phyloP scores from a whole-genome alignment of 2,113 vertebrate species.

The Sciurus niger region DNA sequence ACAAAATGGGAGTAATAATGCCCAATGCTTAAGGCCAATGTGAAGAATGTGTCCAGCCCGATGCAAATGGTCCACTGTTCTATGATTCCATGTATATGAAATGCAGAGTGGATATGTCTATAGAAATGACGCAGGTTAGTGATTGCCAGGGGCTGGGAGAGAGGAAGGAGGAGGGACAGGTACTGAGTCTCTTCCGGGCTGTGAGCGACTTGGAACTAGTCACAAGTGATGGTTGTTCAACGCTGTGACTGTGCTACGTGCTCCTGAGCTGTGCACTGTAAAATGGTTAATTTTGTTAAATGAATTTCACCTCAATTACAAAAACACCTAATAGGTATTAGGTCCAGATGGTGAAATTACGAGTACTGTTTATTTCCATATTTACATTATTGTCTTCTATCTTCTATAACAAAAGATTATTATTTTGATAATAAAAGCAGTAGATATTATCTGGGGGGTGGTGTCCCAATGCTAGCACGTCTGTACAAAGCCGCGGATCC shows the following conservation, averaged over 20 bases:
- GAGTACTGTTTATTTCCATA: neutral
- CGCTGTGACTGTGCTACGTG: neutral
- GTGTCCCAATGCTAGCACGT: neutral
- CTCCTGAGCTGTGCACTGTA: neutral
- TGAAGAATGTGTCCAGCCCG: neutral
- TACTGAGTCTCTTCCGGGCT: neutral
- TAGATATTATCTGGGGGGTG: neutral
- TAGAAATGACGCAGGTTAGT: neutral
- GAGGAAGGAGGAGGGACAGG: no score
- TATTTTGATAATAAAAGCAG: neutral
- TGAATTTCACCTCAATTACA: neutral
- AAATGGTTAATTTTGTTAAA: neutral
- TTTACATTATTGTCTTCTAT: neutral
- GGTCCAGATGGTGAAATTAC: neutral
- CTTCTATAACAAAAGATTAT: neutral
- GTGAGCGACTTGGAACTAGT: neutral
- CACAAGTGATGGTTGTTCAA: neutral
- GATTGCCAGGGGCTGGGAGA: neutral
- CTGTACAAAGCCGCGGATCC: neutral
- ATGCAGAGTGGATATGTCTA: neutral
- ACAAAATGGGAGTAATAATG: neutral
- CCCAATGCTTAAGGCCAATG: accelerated
- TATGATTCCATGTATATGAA: accelerated
- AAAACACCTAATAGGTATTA: no score
- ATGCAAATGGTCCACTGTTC: neutral